Percentiles rank a stretch among this genome's conserved stretches.
Conservation (phyloP, 2,113 vertebrate species). For the Cheirogaleus medius region DNA sequence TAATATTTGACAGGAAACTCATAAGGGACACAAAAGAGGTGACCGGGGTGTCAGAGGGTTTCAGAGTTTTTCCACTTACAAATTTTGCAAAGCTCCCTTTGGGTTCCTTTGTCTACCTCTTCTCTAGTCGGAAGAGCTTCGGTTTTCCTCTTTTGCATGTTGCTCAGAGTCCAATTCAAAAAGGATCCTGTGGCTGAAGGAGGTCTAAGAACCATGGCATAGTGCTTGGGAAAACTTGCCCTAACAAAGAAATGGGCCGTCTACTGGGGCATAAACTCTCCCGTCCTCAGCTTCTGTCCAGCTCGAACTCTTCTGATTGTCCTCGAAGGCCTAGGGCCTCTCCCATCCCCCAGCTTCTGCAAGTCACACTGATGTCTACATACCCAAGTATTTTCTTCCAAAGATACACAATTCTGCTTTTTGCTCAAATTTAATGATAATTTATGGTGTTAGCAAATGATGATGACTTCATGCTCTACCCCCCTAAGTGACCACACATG, state of each 20-base stretch:
- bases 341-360: background rate
- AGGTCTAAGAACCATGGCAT: background rate
- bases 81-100: background rate
- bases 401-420: background rate
- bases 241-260: background rate
- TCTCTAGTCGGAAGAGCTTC: background rate
- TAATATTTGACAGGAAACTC: background rate
- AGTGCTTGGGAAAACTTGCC: background rate
- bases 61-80: background rate
- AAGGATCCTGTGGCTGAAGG: background rate
- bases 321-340: background rate
- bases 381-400: background rate
- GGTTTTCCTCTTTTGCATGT: background rate
- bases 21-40: background rate
- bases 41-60: background rate
- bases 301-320: background rate
- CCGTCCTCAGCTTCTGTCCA: background rate
- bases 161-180: background rate
- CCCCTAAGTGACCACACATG: rapidly evolving
- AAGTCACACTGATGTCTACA: background rate
- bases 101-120: background rate
- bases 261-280: background rate
- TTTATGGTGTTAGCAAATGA: background rate
- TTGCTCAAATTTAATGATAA: background rate
- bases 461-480: no score